Evolutionary conservation across 2,797 vertebrate species (phyloP), one percentile per base, ranked within the genome.

Genomic region (Megalops cyprinoides): DNA sequence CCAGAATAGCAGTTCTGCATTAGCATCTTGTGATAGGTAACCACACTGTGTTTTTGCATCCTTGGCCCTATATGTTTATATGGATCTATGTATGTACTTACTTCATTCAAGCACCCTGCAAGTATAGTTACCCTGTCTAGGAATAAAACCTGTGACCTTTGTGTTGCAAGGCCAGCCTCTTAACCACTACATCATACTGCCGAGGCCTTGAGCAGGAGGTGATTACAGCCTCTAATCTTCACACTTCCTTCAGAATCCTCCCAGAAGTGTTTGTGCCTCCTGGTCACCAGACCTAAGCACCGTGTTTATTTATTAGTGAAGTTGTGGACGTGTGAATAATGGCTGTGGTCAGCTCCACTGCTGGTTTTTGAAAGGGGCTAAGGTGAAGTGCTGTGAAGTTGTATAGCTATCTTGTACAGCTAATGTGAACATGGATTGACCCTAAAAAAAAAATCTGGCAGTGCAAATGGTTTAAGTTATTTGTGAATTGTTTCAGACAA

Each of bases 251-350:
- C 69, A 74, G 67, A n/a, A 42, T 58, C 14, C 39, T 58, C 39
- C 37, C 58, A 51, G 51, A 74, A 73, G 39, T n/a, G 42, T 60
- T 25, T 78, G 58, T 44, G 23, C 55, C 56, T 53, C 58, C 37
- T 60, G 55, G 53, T n/a, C 65, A 55, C 8, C 69, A 58, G 67
- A 80, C 67, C 37, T 31, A 39, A 51, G 51, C 55, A 74, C 10
- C 42, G 53, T 74, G 69, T 73, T 51, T 25, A 56, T 73, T 60
- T 60, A 60, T n/a, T n/a, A n/a, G n/a, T 37, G 55, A 60, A 60
- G 76, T 60, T 55, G 67, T 44, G 55, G 44, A 79, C 46, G 31
- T 20, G 37, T 55, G 51, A 79, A 79, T 42, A 49, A 74, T 74
- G 67, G 34, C 34, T 34, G 46, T 48, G 49, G 67, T n/a, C n/a